phyloP scores from a whole-genome alignment of 37 sponge, comb jelly and placozoan genomes.

The Cladorhizidae sp. region DNA sequence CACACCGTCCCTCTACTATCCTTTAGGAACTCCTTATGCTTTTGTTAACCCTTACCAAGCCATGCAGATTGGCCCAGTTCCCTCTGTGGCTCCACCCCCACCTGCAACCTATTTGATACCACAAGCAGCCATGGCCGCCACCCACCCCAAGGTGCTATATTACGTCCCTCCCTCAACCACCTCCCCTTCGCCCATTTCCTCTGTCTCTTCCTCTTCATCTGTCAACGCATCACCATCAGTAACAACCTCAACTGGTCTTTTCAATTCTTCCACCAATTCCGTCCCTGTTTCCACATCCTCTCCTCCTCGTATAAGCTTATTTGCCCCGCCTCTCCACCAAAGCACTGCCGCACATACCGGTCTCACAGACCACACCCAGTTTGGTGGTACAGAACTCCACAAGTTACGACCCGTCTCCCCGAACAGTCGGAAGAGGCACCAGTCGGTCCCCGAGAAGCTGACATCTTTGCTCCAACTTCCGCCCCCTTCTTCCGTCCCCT shows the following conservation, averaged over 20 bases:
- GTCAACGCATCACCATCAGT: background rate
- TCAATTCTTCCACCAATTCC: background rate
- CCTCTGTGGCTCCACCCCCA: background rate
- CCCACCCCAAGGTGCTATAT: constrained; percentile 17
- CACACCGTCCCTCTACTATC: constrained; percentile 21
- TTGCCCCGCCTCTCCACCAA: background rate
- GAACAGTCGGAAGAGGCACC: constrained; percentile 15
- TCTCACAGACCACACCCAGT: background rate
- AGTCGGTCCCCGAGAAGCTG: constrained; percentile 26
- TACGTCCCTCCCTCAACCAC: constrained; percentile 9
- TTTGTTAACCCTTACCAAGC: constrained; percentile 29
- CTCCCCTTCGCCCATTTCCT: background rate
- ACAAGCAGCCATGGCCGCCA: background rate
- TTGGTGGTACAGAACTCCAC: background rate
- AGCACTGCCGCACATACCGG: background rate
- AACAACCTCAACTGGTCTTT: background rate
- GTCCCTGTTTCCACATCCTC: background rate
- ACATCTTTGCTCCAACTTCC: constrained; percentile 15
- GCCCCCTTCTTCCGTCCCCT: background rate
- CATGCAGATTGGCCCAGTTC: background rate
- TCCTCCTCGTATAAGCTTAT: background rate
- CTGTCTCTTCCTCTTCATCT: background rate
- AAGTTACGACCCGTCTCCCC: constrained; percentile 1
- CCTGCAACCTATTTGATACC: background rate
- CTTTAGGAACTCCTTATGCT: constrained; percentile 28